Conservation (phyloP, 1,140 invertebrate genomes). For the Drosophila tsacasi region DNA sequence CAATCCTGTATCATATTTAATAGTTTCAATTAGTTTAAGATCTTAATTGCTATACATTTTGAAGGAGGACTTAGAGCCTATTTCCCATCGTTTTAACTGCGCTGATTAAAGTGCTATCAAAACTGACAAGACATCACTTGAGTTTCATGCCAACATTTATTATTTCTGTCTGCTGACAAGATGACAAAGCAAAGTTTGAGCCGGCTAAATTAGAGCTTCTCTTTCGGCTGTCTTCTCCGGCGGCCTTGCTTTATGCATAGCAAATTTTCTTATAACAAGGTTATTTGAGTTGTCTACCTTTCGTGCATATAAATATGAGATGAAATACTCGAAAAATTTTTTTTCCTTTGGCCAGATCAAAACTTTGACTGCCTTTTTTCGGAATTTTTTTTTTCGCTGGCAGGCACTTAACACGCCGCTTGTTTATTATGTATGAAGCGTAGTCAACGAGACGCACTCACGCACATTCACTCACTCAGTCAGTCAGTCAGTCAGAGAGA, state of each 20-base stretch:
- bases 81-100: no score
- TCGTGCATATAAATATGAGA: conserved; percentile 49
- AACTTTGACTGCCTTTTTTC: conserved; percentile 36
- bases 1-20: no score
- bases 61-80: neutral
- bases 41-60: neutral
- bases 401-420: conserved; percentile 76
- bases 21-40: no score
- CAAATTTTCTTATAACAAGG: conserved; percentile 46
- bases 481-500: conserved; percentile 9
- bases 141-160: conserved; percentile 32
- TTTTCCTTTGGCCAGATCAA: conserved; percentile 22
- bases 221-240: neutral
- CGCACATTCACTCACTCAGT: conserved; percentile 53
- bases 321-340: conserved; percentile 28
- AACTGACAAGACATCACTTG: conserved; percentile 19
- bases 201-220: conserved; percentile 21
- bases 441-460: conserved; percentile 77
- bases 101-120: conserved; percentile 3
- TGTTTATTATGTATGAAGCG: conserved; percentile 83
- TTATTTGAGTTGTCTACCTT: conserved; percentile 48
- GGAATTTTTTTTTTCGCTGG: conserved; percentile 3
- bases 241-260: conserved; percentile 37
- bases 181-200: conserved; percentile 42
- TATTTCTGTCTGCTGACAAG: conserved; percentile 21